Evolutionary conservation across 2,888 invertebrate species (phyloP).

Genomic region (Andrena hattorfiana): DNA sequence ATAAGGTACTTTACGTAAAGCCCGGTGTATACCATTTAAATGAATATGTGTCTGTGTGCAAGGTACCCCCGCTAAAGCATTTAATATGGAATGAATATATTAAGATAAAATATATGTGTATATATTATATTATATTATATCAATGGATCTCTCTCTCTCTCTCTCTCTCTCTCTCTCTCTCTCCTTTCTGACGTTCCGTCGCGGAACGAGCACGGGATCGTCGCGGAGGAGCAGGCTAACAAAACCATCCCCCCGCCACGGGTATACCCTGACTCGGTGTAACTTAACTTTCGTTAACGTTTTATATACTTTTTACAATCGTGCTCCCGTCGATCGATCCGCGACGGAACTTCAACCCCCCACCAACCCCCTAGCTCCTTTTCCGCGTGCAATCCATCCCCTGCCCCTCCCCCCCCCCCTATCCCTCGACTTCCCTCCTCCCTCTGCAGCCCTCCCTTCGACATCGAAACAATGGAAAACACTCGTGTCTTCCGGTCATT

Average conservation of each 20-base stretch:
- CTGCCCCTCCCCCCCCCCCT: background rate
- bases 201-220: constrained; percentile 73
- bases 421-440: background rate
- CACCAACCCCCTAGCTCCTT: background rate
- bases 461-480: constrained; percentile 77
- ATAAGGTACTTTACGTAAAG: constrained; percentile 83
- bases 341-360: constrained; percentile 50
- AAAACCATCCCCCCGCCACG: constrained; percentile 44
- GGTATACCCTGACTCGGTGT: constrained; percentile 57
- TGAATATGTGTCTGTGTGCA: constrained; percentile 77
- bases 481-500: constrained; percentile 81
- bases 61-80: constrained; percentile 82
- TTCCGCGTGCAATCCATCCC: constrained; percentile 20
- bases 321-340: constrained; percentile 49
- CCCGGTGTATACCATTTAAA: constrained; percentile 78
- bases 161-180: constrained; percentile 48
- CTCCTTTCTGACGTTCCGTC: constrained; percentile 64
- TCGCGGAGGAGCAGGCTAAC: constrained; percentile 58
- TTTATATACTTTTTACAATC: constrained; percentile 53
- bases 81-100: constrained; percentile 83
- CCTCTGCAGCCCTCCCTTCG: constrained; percentile 22
- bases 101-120: constrained; percentile 80
- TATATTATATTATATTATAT: constrained; percentile 76
- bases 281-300: constrained; percentile 36
- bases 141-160: constrained; percentile 73